Base-by-base conservation (phyloP, 2,888 invertebrate genomes). In the Acleris laterana region DNA sequence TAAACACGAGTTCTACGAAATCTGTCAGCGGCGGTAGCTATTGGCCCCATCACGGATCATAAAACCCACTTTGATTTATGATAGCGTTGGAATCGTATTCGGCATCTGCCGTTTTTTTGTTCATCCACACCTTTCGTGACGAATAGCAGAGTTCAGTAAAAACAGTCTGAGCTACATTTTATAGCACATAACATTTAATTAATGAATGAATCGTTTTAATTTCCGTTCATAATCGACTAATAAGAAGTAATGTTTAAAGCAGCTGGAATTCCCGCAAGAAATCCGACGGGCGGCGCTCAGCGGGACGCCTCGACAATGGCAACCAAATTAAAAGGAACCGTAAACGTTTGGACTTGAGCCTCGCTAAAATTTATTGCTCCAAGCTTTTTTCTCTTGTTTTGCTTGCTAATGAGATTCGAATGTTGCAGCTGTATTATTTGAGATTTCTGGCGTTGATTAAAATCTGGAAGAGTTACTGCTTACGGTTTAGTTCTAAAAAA, bases 251-350 rank as follows among this genome's bases (percentile, higher is more conserved):
- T 89, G 87, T 87, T 88, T 82, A 80, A 82, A 90, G 83, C 92
- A 89, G 90, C 90, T 90, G 90, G 90, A 89, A 86, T 83, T 87
- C 89, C 82, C 84, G 86, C 83, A 88, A 90, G 89, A 88, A 88
- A 88, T 86, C 82, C 87, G 81, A 81, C 84, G 84, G 84, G 81
- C 83, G 83, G 83, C 80, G 81, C 91, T 76, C 92, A 83, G 89
- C 90, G 89, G 91, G 91, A 87, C 81, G 87, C 84, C 87, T 80
- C 84, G 84, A 92, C 92, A 92, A 92, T 91, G 83, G 87, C 88
- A 88, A 88, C 90, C 90, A 90, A 92, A 93, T 93, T 93, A 92
- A 92, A 93, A 89, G 89, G 82, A 89, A 90, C 89, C 89, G 90
- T 89, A 91, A 92, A 90, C 84, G 89, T 89, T 90, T 89, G 84